Base-by-base conservation (phyloP, 2,113 vertebrate species). In the Petrocephalus microphthalmus region DNA sequence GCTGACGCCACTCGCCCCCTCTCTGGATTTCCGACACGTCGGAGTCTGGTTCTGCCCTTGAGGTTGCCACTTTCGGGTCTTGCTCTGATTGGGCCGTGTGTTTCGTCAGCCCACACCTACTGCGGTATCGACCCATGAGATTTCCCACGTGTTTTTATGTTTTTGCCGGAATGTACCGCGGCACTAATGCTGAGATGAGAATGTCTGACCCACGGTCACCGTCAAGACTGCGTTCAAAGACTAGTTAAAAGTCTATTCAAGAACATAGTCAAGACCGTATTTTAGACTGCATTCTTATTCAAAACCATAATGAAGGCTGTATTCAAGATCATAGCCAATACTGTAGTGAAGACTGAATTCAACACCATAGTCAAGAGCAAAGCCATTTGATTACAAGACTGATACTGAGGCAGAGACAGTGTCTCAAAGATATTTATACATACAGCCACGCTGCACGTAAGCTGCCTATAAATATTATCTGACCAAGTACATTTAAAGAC, bases 381-480 rank as follows among this genome's bases (percentile, higher is more conserved):
- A n/a, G 25, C 64, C 82, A 47, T 84, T 84, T 49, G 20, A 84
- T 84, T 45, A 33, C 84, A 85, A 37, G 84, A 54, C 51, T 54
- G 87, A 82, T 42, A 52, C 33, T 81, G 17, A 88, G 33, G 74
- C 71, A 54, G 60, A 74, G 33, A 22, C 71, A 56, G 29, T 54
- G 52, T 85, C 84, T 54, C 29, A 54, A 17, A 54, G 51, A 85
- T 54, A 53, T 85, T 85, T 85, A 54, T 85, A 85, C 81, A 13
- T 84, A 25, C 82, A 52, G 82, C 49, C 42, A 29, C 8, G 22
- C 49, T 85, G 84, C 84, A 85, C 51, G 33, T 85, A 54, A 56
- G 56, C 84, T 33, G 49, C 82, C 82, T 52, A 84, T 84, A 85
- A 85, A 85, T 85, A 54, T 85, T 54, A 54, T 42, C 22, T 17